Evolutionary conservation across 2,113 vertebrate species (phyloP).

Genomic region (Amazona guildingii): DNA sequence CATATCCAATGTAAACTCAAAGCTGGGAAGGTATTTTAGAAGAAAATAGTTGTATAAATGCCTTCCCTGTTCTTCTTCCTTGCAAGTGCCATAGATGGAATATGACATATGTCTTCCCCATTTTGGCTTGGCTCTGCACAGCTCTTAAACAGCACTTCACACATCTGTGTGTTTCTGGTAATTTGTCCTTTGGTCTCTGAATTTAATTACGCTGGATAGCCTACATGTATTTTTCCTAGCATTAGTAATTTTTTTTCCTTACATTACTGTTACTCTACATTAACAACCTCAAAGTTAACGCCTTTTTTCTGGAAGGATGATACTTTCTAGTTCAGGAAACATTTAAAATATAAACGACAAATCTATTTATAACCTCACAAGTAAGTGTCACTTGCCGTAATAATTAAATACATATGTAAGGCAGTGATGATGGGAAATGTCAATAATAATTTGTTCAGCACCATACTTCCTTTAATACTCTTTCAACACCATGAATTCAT

Average conservation of each 20-base stretch:
- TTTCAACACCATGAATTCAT: not conserved
- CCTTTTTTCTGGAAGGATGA: not conserved
- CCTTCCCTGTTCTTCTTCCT: not conserved
- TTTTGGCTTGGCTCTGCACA: not conserved
- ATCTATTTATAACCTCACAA: not conserved
- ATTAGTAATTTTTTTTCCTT: not conserved
- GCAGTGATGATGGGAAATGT: not conserved
- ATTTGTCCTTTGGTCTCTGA: not conserved
- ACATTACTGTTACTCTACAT: not conserved
- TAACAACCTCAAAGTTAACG: not conserved
- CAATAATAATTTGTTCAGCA: not conserved
- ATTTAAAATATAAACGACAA: not conserved
- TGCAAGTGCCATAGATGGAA: not conserved
- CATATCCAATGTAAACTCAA: not conserved
- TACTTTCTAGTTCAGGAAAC: not conserved
- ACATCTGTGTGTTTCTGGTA: not conserved
- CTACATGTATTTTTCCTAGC: not conserved
- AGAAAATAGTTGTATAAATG: not conserved
- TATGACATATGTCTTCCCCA: not conserved
- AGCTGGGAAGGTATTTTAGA: not conserved
- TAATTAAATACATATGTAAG: not conserved
- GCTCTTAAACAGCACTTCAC: not conserved
- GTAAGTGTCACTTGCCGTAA: not conserved
- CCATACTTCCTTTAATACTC: not conserved
- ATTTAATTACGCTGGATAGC: not conserved